A percentile compares a stretch with the other conserved stretches of the same genome.
These are phyloP conservation scores for Dendrocincla tyrannina DNA, from an alignment of 2,797 vertebrate species.

Conservation along the genomic window DNA sequence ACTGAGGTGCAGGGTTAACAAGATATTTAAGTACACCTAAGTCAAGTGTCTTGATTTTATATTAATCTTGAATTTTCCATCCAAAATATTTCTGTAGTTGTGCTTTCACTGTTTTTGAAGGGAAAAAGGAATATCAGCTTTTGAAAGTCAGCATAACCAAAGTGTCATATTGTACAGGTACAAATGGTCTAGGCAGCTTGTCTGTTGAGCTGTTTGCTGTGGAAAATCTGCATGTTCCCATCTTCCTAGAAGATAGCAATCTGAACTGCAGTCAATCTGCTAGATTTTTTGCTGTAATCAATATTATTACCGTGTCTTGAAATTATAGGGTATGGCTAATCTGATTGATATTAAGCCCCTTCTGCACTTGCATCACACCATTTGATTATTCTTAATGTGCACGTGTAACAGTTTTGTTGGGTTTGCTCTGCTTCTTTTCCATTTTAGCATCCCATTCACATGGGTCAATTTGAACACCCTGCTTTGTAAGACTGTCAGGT, in stretches of 20 bases:
- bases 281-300: background rate
- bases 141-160: background rate
- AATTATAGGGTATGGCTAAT: background rate
- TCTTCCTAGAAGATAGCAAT: background rate
- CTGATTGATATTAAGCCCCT: background rate
- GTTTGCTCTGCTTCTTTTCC: background rate
- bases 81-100: background rate
- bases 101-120: background rate
- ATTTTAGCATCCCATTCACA: background rate
- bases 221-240: background rate
- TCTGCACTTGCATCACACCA: background rate
- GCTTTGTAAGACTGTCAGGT: background rate
- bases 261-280: background rate
- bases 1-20: background rate
- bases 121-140: background rate
- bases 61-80: background rate
- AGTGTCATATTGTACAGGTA: background rate
- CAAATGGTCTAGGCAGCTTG: background rate
- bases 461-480: background rate
- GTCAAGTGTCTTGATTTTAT: background rate
- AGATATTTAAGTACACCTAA: background rate
- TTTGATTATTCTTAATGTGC: background rate
- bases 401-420: background rate
- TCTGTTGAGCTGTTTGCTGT: background rate
- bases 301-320: background rate